Base-by-base conservation (phyloP, 2,113 vertebrate species). In the Dipodomys ordii region DNA sequence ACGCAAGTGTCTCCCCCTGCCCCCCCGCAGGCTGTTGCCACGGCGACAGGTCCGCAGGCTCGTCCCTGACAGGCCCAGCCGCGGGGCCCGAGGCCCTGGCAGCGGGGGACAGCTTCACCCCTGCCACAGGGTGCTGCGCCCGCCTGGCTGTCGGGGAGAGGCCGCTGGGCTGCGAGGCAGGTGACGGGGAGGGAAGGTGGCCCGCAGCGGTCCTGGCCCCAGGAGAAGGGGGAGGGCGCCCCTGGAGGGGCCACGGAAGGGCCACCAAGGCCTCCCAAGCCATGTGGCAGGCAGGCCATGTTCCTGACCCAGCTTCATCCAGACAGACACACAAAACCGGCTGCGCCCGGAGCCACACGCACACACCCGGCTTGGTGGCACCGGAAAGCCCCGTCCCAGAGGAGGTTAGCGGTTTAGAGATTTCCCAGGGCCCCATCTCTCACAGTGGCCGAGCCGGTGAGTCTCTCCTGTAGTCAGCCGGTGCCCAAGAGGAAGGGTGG, bases 381-480 rank as follows among this genome's bases (percentile, higher is more conserved):
- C 8, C 90, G n/a, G 87, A 22, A 15, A 72, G 76, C 57, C 67
- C 60, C 39, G 91, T 65, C 83, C 94, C 78, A 73, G 76, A 90
- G 83, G 76, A 88, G 44, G 88, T 95, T 80, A 94, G 87, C 35
- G 60, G 71, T 78, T 74, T 78, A 78, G 39, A 83, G 67, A 30
- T 44, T 39, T n/a, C 35, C 84, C 64, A 35, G 39, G 69, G 46
- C 62, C 90, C 84, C 81, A 19, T 44, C 57, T 95, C 89, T 68
- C 84, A 80, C 85, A 77, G 46, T 30, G 80, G 25, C 62, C 22
- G 0, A 4, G 76, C 27, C 84, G 65, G 32, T 39, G 0, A 3
- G 2, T 87, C 71, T 93, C 16, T 87, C 77, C 91, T 64, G 76
- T 0, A 1, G n/a, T 77, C 83, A 39, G 92, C 67, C 79, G 67